Percentiles rank a stretch among this genome's conserved stretches.
Conservation (phyloP, 2,888 invertebrate genomes). For the Sarcophaga caerulescens region DNA sequence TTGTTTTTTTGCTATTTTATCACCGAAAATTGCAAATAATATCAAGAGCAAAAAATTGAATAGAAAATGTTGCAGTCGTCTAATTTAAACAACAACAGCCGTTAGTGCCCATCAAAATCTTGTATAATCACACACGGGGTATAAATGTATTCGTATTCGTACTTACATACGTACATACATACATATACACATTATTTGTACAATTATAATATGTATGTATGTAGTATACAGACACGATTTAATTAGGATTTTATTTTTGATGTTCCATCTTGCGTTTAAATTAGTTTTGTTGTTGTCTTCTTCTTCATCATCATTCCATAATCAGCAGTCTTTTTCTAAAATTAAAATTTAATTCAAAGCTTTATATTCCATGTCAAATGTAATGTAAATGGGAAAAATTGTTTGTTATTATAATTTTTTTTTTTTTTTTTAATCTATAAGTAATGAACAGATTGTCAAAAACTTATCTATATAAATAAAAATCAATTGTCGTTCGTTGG, state of each 20-base stretch:
- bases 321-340: background rate
- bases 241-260: background rate
- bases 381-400: too few species aligned
- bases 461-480: too few species aligned
- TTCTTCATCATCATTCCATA: background rate
- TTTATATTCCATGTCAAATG: too few species aligned
- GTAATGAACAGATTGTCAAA: too few species aligned
- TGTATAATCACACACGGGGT: slow-evolving; percentile 43
- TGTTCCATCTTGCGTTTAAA: background rate
- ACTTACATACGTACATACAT: background rate
- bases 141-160: background rate
- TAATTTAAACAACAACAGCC: slow-evolving; percentile 57
- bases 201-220: background rate
- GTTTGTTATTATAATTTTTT: too few species aligned
- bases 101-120: slow-evolving; percentile 73
- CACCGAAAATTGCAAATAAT: slow-evolving; percentile 52
- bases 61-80: slow-evolving; percentile 17
- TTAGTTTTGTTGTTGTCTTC: slow-evolving; percentile 4
- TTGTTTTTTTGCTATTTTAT: slow-evolving; percentile 42
- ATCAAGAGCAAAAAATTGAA: background rate
- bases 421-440: too few species aligned
- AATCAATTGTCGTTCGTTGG: too few species aligned
- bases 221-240: background rate
- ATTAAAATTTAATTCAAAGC: too few species aligned
- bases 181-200: background rate